Evolutionary conservation across 2,797 vertebrate genomes (phyloP).

Genomic region (Diglossa cyanea): DNA sequence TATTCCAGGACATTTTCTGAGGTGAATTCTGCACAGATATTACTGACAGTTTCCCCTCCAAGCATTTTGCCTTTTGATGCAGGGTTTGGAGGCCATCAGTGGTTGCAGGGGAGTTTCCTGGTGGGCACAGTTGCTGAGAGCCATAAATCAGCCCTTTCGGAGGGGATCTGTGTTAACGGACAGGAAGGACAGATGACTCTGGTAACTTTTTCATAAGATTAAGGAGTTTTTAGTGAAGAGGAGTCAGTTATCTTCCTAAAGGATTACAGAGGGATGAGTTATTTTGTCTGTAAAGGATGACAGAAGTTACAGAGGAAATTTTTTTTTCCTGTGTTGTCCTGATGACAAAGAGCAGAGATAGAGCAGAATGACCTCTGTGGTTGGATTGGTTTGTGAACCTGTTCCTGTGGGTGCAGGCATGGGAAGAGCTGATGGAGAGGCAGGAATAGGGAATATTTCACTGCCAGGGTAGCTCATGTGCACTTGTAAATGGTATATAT

Average conservation of each 20-base stretch:
- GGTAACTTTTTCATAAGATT: background rate
- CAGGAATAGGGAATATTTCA: background rate
- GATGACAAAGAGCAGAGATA: background rate
- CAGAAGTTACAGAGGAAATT: background rate
- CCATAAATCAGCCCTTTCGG: background rate
- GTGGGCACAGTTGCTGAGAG: background rate
- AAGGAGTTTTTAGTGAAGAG: background rate
- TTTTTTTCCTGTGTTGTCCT: background rate
- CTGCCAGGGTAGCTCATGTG: background rate
- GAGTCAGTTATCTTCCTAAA: background rate
- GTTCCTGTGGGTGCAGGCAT: background rate
- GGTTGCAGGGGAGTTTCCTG: background rate
- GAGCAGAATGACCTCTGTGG: background rate
- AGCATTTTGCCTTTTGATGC: background rate
- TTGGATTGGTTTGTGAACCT: background rate
- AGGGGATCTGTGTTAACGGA: background rate
- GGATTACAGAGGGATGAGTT: background rate
- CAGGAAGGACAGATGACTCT: background rate
- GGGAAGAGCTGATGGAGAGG: background rate
- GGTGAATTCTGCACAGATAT: background rate
- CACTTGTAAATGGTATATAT: constrained; percentile 15
- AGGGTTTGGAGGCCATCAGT: background rate
- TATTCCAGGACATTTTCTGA: background rate
- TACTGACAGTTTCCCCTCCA: background rate
- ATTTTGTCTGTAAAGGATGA: background rate